These are phyloP conservation scores for Lasioglossum morio DNA, from an alignment of 2,888 invertebrate species.

Conservation along the genomic window DNA sequence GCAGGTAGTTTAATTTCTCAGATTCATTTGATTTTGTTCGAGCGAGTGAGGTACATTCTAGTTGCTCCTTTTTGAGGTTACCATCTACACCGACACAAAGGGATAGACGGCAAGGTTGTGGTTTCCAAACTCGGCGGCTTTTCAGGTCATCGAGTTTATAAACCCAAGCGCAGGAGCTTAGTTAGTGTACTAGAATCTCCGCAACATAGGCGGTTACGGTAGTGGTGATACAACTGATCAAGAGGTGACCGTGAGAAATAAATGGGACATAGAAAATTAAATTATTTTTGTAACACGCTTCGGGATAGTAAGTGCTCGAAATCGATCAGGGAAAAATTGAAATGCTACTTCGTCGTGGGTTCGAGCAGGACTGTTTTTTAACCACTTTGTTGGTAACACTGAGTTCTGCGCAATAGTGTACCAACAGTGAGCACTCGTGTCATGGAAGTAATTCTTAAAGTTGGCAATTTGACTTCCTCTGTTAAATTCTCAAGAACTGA, in stretches of 20 bases:
- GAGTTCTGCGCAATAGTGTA: not conserved
- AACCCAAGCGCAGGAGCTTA: slow-evolving; percentile 1
- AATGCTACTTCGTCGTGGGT: not conserved
- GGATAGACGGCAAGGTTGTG: not conserved
- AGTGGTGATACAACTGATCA: not conserved
- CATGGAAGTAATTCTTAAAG: not conserved
- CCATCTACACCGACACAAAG: not conserved
- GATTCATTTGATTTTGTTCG: not conserved
- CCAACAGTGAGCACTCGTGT: not conserved
- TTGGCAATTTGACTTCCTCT: not conserved
- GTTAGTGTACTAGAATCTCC: slow-evolving; percentile 9
- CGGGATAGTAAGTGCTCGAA: not conserved
- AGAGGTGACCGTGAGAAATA: not conserved
- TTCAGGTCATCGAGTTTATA: slow-evolving; percentile 13
- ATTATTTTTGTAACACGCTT: not conserved
- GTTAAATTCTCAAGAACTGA: not conserved
- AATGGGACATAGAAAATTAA: not conserved
- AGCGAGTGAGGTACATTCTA: not conserved
- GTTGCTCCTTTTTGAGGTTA: not conserved
- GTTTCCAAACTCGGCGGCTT: slow-evolving; percentile 5
- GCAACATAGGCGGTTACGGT: slow-evolving; percentile 1
- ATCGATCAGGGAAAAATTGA: not conserved
- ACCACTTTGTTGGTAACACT: not conserved
- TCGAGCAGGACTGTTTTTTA: not conserved
- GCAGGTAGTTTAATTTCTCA: not conserved